Evolutionary conservation across 53 echinoderm and acorn worm genomes (phyloP).

Genomic region (Echinarachnius parma): DNA sequence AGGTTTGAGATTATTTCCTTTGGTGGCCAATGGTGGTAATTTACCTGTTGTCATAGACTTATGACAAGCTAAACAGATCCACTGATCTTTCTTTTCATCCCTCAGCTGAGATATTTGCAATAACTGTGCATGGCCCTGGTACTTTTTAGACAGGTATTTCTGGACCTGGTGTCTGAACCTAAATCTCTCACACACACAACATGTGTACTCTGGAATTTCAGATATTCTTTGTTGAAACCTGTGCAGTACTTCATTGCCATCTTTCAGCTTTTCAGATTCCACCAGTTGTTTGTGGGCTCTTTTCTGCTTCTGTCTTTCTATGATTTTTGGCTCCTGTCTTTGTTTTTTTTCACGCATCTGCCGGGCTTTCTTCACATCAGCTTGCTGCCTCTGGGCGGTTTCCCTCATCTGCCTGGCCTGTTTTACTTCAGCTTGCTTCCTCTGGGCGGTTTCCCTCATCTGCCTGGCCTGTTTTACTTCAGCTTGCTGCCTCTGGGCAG

Average conservation of each 20-base stretch:
- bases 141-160: no score
- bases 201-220: conserved; percentile 10
- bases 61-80: conserved; percentile 10
- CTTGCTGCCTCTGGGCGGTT: conserved; percentile 18
- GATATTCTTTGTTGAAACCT: conserved; percentile 10
- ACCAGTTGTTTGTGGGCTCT: neutral
- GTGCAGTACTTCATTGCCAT: conserved; percentile 5
- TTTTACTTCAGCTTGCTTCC: neutral
- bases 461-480: conserved; percentile 16
- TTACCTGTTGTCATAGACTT: conserved; percentile 5
- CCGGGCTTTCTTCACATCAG: conserved; percentile 25
- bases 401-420: neutral
- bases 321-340: conserved; percentile 2
- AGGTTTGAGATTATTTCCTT: conserved; percentile 3
- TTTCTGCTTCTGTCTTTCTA: neutral
- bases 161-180: no score
- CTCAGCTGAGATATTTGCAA: no score
- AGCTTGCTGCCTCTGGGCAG: conserved; percentile 21
- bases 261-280: conserved; percentile 2
- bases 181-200: conserved; percentile 18
- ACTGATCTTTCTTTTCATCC: no score
- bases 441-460: neutral
- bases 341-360: neutral
- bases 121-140: no score
- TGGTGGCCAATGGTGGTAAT: conserved; percentile 22